phyloP scores from a whole-genome alignment of 64 coral and sea anemone genomes.

The Porites lutea region DNA sequence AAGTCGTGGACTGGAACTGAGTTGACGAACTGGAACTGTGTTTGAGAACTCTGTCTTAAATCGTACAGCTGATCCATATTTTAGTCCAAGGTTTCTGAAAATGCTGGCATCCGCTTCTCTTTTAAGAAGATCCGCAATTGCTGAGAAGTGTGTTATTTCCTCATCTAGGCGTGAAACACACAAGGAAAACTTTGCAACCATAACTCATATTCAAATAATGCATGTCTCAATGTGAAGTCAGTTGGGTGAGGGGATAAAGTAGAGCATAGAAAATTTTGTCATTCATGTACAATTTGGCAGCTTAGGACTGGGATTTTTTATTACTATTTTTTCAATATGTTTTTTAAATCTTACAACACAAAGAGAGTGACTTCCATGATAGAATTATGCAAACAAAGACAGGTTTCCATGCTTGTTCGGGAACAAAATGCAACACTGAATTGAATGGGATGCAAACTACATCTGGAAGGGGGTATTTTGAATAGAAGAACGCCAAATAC shows the following conservation, averaged over 20 bases:
- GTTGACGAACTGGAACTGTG: conserved; percentile 11
- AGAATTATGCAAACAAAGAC: neutral
- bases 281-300: neutral
- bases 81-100: conserved; percentile 34
- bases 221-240: neutral
- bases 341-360: neutral
- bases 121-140: neutral
- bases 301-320: neutral
- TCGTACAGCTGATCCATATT: conserved; percentile 38
- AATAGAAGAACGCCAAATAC: too few species aligned
- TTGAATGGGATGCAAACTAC: too few species aligned
- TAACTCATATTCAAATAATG: neutral
- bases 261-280: neutral
- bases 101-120: conserved; percentile 19
- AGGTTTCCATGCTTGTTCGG: neutral
- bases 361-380: neutral
- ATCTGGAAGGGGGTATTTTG: too few species aligned
- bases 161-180: conserved; percentile 11
- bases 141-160: neutral
- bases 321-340: neutral
- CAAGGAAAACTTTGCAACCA: neutral
- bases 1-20: conserved; percentile 7
- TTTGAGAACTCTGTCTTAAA: conserved; percentile 68
- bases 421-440: too few species aligned
- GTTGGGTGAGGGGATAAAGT: neutral